Evolutionary conservation across 1,140 invertebrate species (phyloP), one percentile per base, ranked within the genome.

Genomic region (Drosophila punjabiensis): DNA sequence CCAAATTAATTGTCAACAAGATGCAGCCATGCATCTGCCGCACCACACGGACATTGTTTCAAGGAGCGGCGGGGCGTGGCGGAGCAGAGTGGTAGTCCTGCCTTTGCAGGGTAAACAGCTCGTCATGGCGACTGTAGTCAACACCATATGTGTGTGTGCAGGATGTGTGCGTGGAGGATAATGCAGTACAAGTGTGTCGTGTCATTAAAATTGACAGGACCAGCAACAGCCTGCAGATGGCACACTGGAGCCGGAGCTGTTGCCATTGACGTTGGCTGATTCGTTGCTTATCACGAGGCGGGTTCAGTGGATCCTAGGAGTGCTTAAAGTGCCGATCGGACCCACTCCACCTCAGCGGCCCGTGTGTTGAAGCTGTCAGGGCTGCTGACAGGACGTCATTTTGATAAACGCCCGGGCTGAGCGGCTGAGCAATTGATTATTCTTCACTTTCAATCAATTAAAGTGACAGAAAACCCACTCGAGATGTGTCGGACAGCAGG

Each of bases 1-100:
- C 81, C 85, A 84, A 89, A 88, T 88, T 88, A 88, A 88, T 88
- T 89, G 84, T 84, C 84, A 88, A 88, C 81, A 88, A 81, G 69
- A 88, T 88, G 81, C 76, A 88, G 68, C 55, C 77, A 75, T 77
- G 81, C 85, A 83, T 61, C 60, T 60, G 67, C 43, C 32, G 11
- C 24, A 16, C 43, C 60, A 45, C 82, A 66, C 53, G 55, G 45
- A 74, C 66, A 88, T 80, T 88, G 83, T 73, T 76, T 73, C 74
- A 69, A 63, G 66, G 48, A 59, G 62, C 48, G 45, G 35, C 39
- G 41, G 56, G 58, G 33, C 24, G 32, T 14, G 61, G 61, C 14
- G 24, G 4, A 4, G 35, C 35, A 5, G 2, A 50, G 43, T 8
- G 16, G 41, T 7, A 16, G 14, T 13, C 43, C 30, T 50, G 45